These are phyloP conservation scores for Phenganax marumi DNA, from an alignment of 92 coral and sea anemone genomes.

Conservation along the genomic window DNA sequence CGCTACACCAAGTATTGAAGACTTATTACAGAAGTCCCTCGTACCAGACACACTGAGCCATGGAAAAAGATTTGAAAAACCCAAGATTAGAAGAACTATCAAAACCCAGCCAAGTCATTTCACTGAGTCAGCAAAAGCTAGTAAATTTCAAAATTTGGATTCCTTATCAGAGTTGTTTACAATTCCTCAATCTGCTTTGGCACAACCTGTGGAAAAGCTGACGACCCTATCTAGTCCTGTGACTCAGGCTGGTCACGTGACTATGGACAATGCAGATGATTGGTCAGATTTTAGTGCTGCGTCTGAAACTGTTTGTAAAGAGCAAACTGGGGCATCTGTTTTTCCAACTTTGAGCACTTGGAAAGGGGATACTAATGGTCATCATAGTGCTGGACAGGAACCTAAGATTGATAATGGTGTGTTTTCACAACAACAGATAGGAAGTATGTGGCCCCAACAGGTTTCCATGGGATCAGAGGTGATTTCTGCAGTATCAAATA, in stretches of 20 bases:
- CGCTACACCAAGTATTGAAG: slow-evolving; percentile 37
- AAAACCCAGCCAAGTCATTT: slow-evolving; percentile 30
- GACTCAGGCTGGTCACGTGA: neutral
- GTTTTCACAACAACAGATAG: slow-evolving; percentile 5
- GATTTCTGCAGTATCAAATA: slow-evolving; percentile 1
- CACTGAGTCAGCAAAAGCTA: slow-evolving; percentile 30
- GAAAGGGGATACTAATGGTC: neutral
- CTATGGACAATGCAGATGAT: slow-evolving; percentile 7
- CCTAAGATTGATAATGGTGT: neutral
- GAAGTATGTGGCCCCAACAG: neutral
- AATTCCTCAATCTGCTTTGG: slow-evolving; percentile 31
- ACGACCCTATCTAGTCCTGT: too few relatives aligned
- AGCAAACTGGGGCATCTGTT: neutral
- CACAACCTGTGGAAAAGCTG: slow-evolving; percentile 11
- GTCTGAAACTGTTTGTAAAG: slow-evolving; percentile 3
- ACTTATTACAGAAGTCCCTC: slow-evolving; percentile 27
- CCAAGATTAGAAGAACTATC: slow-evolving; percentile 17
- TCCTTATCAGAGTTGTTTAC: slow-evolving; percentile 30
- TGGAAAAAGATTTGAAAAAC: slow-evolving; percentile 30
- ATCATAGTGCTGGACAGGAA: neutral
- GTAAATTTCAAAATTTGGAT: slow-evolving; percentile 37
- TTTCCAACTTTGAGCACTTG: neutral
- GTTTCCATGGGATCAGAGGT: neutral
- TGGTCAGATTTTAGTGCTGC: slow-evolving; percentile 44
- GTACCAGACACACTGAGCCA: neutral